Percentiles rank a stretch among this genome's conserved stretches.
Evolutionary conservation across 2,113 vertebrate species (phyloP).

Genomic region (Pituophis catenifer): DNA sequence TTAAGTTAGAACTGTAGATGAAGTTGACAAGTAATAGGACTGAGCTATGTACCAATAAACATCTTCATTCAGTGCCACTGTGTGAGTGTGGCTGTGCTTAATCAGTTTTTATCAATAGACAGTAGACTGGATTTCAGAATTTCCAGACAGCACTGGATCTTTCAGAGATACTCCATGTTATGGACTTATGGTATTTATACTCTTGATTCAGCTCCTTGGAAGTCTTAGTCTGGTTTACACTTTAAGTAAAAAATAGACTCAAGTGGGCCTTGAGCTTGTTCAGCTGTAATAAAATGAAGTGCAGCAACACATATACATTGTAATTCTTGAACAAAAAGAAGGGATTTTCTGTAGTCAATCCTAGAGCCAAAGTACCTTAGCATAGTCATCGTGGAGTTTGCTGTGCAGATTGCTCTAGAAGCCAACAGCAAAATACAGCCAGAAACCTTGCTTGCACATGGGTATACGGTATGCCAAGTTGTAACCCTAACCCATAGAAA

Average conservation of each 20-base stretch:
- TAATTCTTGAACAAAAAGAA: neutral
- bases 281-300: neutral
- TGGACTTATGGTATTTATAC: neutral
- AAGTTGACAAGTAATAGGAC: neutral
- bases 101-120: neutral
- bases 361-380: neutral
- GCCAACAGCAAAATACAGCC: neutral
- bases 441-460: neutral
- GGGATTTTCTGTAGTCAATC: neutral
- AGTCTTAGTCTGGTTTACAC: neutral
- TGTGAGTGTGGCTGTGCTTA: neutral
- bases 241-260: neutral
- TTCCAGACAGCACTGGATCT: neutral
- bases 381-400: neutral
- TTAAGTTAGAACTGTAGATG: neutral
- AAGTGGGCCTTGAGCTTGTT: neutral
- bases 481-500: neutral
- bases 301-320: neutral
- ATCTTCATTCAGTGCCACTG: neutral
- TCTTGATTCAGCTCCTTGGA: neutral
- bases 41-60: neutral
- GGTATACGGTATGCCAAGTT: neutral
- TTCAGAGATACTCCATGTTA: too few relatives aligned
- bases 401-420: neutral
- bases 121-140: neutral